phyloP scores from a whole-genome alignment of 2,113 vertebrate species.

The Tetrao urogallus region DNA sequence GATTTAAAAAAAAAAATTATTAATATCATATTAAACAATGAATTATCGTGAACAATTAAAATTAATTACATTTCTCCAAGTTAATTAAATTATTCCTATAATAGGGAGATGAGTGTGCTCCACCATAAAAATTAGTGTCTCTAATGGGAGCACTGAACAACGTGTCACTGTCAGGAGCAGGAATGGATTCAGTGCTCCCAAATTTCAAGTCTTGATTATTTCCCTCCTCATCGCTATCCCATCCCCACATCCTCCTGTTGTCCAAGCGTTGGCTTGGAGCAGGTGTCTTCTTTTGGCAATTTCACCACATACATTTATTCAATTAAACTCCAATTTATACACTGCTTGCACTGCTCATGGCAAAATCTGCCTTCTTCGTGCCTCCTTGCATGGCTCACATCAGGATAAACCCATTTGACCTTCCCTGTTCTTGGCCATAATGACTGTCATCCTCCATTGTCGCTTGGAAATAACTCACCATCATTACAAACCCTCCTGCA shows the following conservation, averaged over 20 bases:
- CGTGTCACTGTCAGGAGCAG: fast-evolving
- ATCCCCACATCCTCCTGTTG: fast-evolving
- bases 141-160: background rate
- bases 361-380: background rate
- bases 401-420: conserved; percentile 22
- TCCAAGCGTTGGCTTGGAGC: fast-evolving
- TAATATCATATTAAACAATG: conserved; percentile 77
- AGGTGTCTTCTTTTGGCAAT: fast-evolving
- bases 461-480: conserved; percentile 35
- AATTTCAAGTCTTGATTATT: background rate
- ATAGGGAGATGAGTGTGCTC: conserved; percentile 32
- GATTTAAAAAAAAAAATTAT: conserved; percentile 59
- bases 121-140: conserved; percentile 31
- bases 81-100: conserved; percentile 80
- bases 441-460: conserved; percentile 66
- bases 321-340: background rate
- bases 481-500: conserved; percentile 22
- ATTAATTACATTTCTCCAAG: conserved; percentile 80
- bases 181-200: fast-evolving
- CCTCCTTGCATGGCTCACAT: fast-evolving
- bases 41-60: conserved; percentile 79
- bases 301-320: background rate
- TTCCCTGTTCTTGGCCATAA: conserved; percentile 61
- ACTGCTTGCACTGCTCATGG: background rate
- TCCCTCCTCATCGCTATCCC: background rate